Base-by-base conservation (phyloP, 2,888 invertebrate species). In the Julus scandinavius region DNA sequence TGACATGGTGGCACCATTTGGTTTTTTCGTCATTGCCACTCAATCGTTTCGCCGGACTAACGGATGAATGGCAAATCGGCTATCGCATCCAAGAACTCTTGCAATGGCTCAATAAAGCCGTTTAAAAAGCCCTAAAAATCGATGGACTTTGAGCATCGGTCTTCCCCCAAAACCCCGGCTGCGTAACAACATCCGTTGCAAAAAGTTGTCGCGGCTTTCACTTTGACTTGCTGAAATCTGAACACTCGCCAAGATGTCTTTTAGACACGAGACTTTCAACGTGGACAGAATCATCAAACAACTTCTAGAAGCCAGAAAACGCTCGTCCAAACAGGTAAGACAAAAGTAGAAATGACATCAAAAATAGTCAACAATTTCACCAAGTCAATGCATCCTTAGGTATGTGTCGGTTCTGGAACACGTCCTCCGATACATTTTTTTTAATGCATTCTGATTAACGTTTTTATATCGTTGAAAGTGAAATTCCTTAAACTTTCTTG, bases 231-330 rank as follows among this genome's bases (percentile, higher is more conserved):
- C 72, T 29, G 72, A 29, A 72, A 29, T 72, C 72, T 72, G 29
- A 72, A 72, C 29, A 2, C 9, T 72, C 29, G 13, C 45, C 5
- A 85, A 49, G 41, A 87, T 87, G 87, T 50, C 87, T 7, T 87
- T 87, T 29, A 50, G 87, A 87, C 38, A 45, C 50, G 84, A 88
- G 38, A 85, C 88, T 11, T 85, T 89, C 80, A 89, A 89, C 87
- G 89, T 89, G 85, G 89, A 89, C 84, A 87, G 88, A 80, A 87
- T 89, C 72, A 89, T 89, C 85, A 87, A 88, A 17, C 89, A 89
- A 45, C 87, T 89, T 20, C 83, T 89, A 40, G 86, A 84, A n/a
- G 88, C 88, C 40, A 88, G 88, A 86, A 86, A 63, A 87, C 63
- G 86, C 9, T 63, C 86, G 11, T 63, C 45, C n/a, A 58, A 88